These are phyloP conservation scores for Denticeps clupeoides DNA, from an alignment of 2,797 vertebrate species.

Conservation along the genomic window DNA sequence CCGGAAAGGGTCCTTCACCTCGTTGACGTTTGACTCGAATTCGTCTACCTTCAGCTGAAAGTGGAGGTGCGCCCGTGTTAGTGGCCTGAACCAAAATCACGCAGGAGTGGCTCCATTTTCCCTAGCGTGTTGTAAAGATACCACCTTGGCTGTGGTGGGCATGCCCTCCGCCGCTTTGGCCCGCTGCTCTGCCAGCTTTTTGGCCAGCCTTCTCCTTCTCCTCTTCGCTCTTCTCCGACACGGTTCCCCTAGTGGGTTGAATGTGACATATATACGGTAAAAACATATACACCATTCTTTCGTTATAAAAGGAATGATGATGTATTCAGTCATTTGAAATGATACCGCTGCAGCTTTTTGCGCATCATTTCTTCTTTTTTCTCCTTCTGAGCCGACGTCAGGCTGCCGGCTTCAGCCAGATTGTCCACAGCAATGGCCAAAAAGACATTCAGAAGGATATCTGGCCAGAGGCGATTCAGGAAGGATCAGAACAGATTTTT, in stretches of 20 bases:
- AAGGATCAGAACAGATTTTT: constrained; percentile 12
- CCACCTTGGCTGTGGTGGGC: constrained; percentile 90
- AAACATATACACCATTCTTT: too few relatives aligned
- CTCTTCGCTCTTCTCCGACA: constrained; percentile 79
- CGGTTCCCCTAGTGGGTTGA: constrained; percentile 56
- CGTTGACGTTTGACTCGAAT: constrained; percentile 96
- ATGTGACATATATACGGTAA: too few relatives aligned
- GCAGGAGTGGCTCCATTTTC: too few relatives aligned
- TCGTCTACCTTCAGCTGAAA: constrained; percentile 89
- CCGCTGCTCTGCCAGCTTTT: constrained; percentile 84
- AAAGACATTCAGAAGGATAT: constrained; percentile 95
- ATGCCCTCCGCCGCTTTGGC: constrained; percentile 79
- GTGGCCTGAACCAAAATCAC: not conserved
- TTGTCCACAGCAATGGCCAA: constrained; percentile 96
- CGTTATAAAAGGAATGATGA: too few relatives aligned
- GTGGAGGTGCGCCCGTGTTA: not conserved
- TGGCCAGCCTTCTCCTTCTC: constrained; percentile 73
- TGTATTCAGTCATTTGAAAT: too few relatives aligned
- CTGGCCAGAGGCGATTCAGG: constrained; percentile 51
- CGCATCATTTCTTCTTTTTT: constrained; percentile 79
- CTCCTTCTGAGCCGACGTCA: constrained; percentile 89
- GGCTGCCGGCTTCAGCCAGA: constrained; percentile 86
- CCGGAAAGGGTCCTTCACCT: constrained; percentile 95
- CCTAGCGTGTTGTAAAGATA: too few relatives aligned
- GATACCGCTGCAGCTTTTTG: constrained; percentile 78